phyloP scores from a whole-genome alignment of 2,797 vertebrate genomes.

The Lagocephalus sceleratus region DNA sequence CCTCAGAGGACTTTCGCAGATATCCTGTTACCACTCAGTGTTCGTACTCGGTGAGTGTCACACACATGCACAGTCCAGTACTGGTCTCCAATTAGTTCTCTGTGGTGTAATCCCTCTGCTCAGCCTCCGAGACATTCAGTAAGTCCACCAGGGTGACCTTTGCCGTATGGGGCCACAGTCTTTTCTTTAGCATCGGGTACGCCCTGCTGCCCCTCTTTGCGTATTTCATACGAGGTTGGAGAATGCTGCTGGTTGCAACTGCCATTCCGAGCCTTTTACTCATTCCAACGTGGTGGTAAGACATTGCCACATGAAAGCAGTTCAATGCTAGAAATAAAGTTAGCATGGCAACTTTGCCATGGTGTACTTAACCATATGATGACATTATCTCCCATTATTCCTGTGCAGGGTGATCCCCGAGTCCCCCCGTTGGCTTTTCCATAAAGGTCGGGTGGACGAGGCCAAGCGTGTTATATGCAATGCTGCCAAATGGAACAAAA shows the following conservation, averaged over 20 bases:
- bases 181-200: constrained; percentile 79
- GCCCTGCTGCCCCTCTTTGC: constrained; percentile 79
- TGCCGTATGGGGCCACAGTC: constrained; percentile 73
- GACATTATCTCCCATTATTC: not conserved
- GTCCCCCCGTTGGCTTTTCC: constrained; percentile 83
- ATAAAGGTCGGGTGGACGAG: constrained; percentile 77
- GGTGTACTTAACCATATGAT: not conserved
- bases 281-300: constrained; percentile 80
- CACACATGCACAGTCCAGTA: not conserved
- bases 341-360: not conserved
- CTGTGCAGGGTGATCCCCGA: constrained; percentile 82
- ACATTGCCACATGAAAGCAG: constrained; percentile 9
- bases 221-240: constrained; percentile 82
- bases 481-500: constrained; percentile 74
- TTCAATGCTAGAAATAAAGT: too few relatives aligned
- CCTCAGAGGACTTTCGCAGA: constrained; percentile 81
- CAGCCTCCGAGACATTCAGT: constrained; percentile 83
- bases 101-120: constrained; percentile 5
- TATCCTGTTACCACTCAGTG: constrained; percentile 77
- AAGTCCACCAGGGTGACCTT: constrained; percentile 73
- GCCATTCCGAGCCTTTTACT: constrained; percentile 75
- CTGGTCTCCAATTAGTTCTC: too few relatives aligned
- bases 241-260: constrained; percentile 76
- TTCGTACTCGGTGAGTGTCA: constrained; percentile 79
- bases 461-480: constrained; percentile 78